A percentile compares a stretch with the other conserved stretches of the same genome.
Conservation (phyloP, 2,797 vertebrate genomes). For the Clarias pachynema region DNA sequence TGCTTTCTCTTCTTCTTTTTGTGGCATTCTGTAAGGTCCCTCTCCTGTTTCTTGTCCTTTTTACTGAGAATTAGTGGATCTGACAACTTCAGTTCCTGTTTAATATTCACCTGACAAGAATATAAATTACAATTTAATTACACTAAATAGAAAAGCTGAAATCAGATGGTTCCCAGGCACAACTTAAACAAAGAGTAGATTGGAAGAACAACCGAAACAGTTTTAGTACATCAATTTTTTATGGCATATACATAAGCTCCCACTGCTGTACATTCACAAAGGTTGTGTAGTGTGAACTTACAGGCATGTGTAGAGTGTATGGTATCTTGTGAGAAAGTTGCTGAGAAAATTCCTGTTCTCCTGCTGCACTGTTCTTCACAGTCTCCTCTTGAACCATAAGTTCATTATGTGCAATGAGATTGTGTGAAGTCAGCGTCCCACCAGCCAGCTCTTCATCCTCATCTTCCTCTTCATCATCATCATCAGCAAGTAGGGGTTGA, state of each 20-base stretch:
- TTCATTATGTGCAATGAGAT: conserved; percentile 94
- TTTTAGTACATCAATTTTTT: too few relatives aligned
- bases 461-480: conserved; percentile 79
- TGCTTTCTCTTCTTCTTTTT: conserved; percentile 99
- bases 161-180: not conserved
- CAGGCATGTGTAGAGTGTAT: conserved; percentile 90
- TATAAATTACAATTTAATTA: conserved; percentile 47
- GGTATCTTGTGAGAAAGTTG: conserved; percentile 91
- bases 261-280: not conserved
- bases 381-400: conserved; percentile 97
- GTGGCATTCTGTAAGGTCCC: conserved; percentile 88
- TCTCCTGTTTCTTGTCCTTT: conserved; percentile 89
- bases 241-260: not conserved
- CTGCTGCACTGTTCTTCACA: conserved; percentile 87
- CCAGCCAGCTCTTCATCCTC: conserved; percentile 83
- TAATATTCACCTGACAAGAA: conserved; percentile 86
- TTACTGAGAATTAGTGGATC: conserved; percentile 85
- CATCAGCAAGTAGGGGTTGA: conserved; percentile 87
- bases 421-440: conserved; percentile 87
- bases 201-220: not conserved
- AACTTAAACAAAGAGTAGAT: not conserved
- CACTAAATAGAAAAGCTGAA: not conserved
- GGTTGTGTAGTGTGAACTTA: conserved; percentile 72
- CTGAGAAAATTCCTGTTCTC: conserved; percentile 83
- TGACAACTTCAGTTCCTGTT: conserved; percentile 94